Percentiles rank a stretch among this genome's conserved stretches.
phyloP scores from a whole-genome alignment of 1,140 invertebrate species.

The Acromyrmex heyeri region DNA sequence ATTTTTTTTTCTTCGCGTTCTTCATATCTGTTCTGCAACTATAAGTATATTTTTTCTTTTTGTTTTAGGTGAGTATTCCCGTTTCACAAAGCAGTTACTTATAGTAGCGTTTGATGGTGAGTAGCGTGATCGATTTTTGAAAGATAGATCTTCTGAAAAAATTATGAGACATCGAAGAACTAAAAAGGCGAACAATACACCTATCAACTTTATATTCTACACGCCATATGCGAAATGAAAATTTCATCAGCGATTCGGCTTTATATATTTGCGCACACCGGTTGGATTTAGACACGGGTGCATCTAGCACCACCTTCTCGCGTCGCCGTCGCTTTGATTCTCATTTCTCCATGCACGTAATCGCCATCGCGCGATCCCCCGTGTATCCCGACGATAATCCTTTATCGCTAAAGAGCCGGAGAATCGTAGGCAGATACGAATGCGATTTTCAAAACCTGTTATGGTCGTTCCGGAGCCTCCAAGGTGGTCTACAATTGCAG shows the following conservation, averaged over 20 bases:
- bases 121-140: not conserved
- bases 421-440: slow-evolving; percentile 84
- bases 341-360: slow-evolving; percentile 63
- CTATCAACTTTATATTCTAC: not conserved
- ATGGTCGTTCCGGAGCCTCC: slow-evolving; percentile 85
- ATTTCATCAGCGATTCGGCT: not conserved
- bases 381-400: slow-evolving; percentile 81
- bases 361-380: slow-evolving; percentile 60
- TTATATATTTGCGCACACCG: not conserved
- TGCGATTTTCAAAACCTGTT: slow-evolving; percentile 86
- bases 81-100: not conserved
- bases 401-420: slow-evolving; percentile 85
- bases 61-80: slow-evolving; percentile 74
- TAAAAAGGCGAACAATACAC: not conserved
- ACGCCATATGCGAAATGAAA: not conserved
- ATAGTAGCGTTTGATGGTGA: slow-evolving; percentile 9
- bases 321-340: slow-evolving; percentile 38
- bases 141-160: not conserved
- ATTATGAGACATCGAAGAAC: not conserved
- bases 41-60: slow-evolving; percentile 29
- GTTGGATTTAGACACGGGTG: slow-evolving; percentile 31
- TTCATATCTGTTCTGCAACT: not conserved
- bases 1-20: not conserved
- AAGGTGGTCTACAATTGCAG: slow-evolving; percentile 88
- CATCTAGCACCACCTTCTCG: slow-evolving; percentile 26